Evolutionary conservation across 2,113 vertebrate genomes (phyloP).

Genomic region (Sturnira hondurensis): DNA sequence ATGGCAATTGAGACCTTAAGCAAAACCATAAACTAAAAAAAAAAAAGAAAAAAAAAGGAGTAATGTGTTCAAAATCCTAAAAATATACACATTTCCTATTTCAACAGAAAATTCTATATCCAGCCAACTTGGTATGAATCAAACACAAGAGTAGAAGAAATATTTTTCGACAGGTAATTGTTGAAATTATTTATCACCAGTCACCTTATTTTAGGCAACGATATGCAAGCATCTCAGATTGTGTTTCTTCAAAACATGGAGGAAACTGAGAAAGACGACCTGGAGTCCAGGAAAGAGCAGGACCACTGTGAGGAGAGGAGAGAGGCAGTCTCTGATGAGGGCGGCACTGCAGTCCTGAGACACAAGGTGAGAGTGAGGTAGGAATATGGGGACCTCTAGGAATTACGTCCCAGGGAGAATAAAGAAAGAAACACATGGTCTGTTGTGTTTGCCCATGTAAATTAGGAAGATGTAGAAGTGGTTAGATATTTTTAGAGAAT

Average conservation of each 20-base stretch:
- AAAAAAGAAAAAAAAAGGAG: neutral
- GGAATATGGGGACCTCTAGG: rapidly evolving
- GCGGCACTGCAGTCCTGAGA: neutral
- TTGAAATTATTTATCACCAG: neutral
- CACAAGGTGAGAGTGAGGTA: neutral
- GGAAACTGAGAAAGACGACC: neutral
- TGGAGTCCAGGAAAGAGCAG: neutral
- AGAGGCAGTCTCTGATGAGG: neutral
- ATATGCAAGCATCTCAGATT: neutral
- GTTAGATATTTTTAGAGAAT: neutral
- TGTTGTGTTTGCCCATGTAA: too few relatives aligned
- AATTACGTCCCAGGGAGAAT: neutral
- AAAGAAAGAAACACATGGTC: neutral
- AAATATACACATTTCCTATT: neutral
- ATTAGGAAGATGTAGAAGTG: neutral
- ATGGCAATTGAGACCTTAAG: neutral
- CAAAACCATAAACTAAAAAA: neutral
- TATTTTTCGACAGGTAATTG: neutral
- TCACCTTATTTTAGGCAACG: neutral
- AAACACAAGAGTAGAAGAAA: neutral
- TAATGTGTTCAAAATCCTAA: neutral
- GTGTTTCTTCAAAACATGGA: neutral
- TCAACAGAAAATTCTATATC: neutral
- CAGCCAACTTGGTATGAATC: neutral
- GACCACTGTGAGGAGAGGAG: too few relatives aligned